These are phyloP conservation scores for Tiliqua scincoides DNA, from an alignment of 2,113 vertebrate genomes.

Conservation along the genomic window DNA sequence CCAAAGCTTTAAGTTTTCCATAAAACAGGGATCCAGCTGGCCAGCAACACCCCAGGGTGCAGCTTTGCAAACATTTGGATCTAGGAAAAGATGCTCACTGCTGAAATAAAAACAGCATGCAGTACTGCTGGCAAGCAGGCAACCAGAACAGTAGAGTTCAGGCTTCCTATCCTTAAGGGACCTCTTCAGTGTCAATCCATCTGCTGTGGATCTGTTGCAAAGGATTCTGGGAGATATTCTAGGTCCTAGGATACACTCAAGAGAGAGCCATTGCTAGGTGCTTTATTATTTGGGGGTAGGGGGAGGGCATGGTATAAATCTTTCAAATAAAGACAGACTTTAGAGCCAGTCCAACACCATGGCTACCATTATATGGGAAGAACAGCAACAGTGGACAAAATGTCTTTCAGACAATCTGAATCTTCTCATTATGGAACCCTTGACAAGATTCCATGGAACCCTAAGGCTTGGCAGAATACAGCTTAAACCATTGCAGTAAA, in stretches of 20 bases:
- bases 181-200: not conserved
- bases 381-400: not conserved
- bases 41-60: not conserved
- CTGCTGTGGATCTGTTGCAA: not conserved
- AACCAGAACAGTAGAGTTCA: not conserved
- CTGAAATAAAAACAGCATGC: not conserved
- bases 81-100: not conserved
- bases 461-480: not conserved
- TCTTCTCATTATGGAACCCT: not conserved
- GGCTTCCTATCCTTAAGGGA: not conserved
- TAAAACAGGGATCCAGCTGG: not conserved
- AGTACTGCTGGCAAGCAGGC: not conserved
- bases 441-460: not conserved
- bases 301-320: too few relatives aligned
- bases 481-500: not conserved
- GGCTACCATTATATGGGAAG: not conserved
- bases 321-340: not conserved
- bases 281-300: not conserved
- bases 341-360: not conserved
- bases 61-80: not conserved
- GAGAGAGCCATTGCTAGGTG: not conserved
- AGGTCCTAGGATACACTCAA: not conserved
- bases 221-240: not conserved
- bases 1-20: not conserved
- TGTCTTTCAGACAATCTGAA: not conserved